Evolutionary conservation across 2,888 invertebrate genomes (phyloP).

Genomic region (Watsonalla cultraria): DNA sequence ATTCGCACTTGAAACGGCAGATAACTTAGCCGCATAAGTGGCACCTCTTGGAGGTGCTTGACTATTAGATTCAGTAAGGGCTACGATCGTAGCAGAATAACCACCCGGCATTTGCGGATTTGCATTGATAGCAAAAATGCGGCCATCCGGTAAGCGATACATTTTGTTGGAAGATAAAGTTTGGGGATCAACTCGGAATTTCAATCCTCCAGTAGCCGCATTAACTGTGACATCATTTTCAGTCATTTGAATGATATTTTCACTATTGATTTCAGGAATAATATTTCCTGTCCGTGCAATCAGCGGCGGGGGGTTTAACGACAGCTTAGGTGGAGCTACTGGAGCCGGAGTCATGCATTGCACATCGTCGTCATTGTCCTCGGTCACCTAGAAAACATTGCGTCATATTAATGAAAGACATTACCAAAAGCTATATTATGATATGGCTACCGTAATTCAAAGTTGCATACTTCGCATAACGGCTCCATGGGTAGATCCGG

Average conservation of each 20-base stretch:
- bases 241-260: conserved; percentile 73
- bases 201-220: conserved; percentile 64
- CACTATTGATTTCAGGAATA: conserved; percentile 40
- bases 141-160: conserved; percentile 72
- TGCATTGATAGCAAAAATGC: conserved; percentile 70
- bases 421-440: background rate
- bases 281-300: conserved; percentile 23
- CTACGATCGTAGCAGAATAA: conserved; percentile 74
- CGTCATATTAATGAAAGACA: background rate
- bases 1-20: conserved; percentile 33
- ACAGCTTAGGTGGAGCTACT: conserved; percentile 35
- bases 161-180: conserved; percentile 73
- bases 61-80: conserved; percentile 50
- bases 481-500: conserved; percentile 78
- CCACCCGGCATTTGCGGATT: conserved; percentile 74
- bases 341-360: conserved; percentile 69
- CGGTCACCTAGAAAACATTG: conserved; percentile 48
- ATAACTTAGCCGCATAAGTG: conserved; percentile 61
- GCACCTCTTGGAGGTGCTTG: conserved; percentile 45
- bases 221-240: conserved; percentile 75
- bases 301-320: conserved; percentile 30
- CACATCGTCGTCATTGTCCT: conserved; percentile 70
- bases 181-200: conserved; percentile 73
- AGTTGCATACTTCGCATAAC: conserved; percentile 56
- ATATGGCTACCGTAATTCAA: background rate